Conservation (phyloP, 2,797 vertebrate genomes). For the Malacoctenus gilli region DNA sequence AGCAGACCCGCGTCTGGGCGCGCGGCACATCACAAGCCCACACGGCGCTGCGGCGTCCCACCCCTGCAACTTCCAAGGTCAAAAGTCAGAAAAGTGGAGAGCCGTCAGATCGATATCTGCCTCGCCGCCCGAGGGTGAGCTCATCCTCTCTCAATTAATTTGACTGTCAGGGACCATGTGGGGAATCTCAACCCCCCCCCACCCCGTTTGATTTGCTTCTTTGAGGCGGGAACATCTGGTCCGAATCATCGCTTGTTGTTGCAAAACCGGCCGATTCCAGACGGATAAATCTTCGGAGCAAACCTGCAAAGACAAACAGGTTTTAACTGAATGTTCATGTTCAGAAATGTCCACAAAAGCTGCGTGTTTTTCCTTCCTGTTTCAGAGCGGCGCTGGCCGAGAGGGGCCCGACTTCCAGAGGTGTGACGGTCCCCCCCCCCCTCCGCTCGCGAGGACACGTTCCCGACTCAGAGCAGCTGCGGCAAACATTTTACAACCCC, state of each 20-base stretch:
- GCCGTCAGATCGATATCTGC: slow-evolving; percentile 57
- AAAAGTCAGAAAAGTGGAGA: slow-evolving; percentile 43
- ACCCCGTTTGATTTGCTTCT: slow-evolving; percentile 10
- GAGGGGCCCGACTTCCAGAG: slow-evolving; percentile 1
- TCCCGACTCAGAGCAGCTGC: slow-evolving; percentile 27
- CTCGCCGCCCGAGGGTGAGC: slow-evolving; percentile 41
- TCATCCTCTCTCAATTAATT: slow-evolving; percentile 51
- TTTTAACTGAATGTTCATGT: slow-evolving; percentile 23
- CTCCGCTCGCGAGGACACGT: slow-evolving; percentile 29
- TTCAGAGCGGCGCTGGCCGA: slow-evolving; percentile 6
- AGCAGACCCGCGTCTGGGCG: slow-evolving; percentile 23
- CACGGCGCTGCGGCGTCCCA: slow-evolving; percentile 6
- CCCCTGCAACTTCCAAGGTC: slow-evolving; percentile 51
- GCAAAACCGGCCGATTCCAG: no score
- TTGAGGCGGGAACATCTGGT: slow-evolving; percentile 17
- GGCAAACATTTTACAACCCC: slow-evolving; percentile 44
- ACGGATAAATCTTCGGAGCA: no score
- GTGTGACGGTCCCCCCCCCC: slow-evolving; percentile 25
- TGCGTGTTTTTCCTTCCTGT: no score
- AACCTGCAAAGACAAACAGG: no score
- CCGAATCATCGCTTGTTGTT: slow-evolving; percentile 9
- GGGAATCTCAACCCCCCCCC: slow-evolving; percentile 36
- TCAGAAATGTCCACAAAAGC: neutral
- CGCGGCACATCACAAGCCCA: slow-evolving; percentile 39
- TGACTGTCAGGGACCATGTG: slow-evolving; percentile 3